phyloP scores from a whole-genome alignment of 2,888 invertebrate species.

The Dolichopus griseipennis region DNA sequence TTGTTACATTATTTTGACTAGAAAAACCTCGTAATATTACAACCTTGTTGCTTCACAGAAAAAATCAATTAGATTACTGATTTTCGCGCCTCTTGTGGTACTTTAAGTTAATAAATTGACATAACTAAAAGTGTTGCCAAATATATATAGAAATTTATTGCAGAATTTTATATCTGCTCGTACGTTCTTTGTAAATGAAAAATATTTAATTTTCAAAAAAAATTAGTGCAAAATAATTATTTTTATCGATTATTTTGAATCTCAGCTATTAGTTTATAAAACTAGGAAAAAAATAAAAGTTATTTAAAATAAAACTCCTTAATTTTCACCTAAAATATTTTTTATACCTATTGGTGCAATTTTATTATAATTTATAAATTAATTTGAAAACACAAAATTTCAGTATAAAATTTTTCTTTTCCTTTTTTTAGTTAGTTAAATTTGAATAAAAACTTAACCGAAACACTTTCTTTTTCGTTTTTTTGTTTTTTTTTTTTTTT shows the following conservation, averaged over 20 bases:
- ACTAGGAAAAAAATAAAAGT: background rate
- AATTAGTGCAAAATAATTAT: no score
- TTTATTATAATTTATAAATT: constrained; percentile 2
- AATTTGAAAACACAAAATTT: constrained; percentile 6
- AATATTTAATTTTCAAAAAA: no score
- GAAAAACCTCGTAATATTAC: background rate
- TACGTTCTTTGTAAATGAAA: no score
- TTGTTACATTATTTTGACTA: background rate
- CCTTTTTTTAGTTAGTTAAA: background rate
- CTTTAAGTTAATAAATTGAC: background rate
- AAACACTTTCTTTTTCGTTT: background rate
- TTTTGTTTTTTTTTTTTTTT: background rate
- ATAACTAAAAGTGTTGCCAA: background rate
- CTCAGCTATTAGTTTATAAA: no score
- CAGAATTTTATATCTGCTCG: no score
- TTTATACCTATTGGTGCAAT: constrained; percentile 2
- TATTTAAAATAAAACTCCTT: background rate
- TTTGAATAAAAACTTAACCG: background rate
- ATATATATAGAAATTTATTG: no score
- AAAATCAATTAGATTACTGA: constrained; percentile 6
- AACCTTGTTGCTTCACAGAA: constrained; percentile 3
- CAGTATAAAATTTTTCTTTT: constrained; percentile 3
- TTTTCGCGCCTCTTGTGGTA: background rate
- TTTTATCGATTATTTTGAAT: no score
- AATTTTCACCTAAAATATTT: background rate